Evolutionary conservation across 2,888 invertebrate species (phyloP), one percentile per base, ranked within the genome.

Genomic region (Oxystoma pomonae): DNA sequence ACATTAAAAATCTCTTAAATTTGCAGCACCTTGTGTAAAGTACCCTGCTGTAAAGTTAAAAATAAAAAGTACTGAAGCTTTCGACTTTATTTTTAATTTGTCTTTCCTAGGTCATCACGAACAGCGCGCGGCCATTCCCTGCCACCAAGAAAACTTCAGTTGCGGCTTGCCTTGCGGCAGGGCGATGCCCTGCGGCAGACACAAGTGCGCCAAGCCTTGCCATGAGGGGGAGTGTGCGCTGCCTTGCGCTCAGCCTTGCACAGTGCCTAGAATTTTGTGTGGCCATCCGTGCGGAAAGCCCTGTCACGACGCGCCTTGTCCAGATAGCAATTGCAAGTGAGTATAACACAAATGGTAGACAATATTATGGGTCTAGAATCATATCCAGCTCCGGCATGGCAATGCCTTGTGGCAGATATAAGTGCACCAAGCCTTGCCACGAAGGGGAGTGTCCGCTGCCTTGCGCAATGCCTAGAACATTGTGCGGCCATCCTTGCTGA

Each of bases 161-260:
- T 98, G 98, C 79, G 98, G 98, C 0, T 79, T 92, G 68, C 87
- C 92, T 0, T 98, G 98, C 78, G 88, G 87, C 58, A 91, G 90
- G 73, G 85, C 86, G 0, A 80, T 98, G 72, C 82, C 87, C 0
- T 98, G 97, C 76, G 90, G 90, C 0, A 86, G 88, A 18, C 98
- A 98, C 78, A 89, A 87, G 59, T 98, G 98, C 78, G 87, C 87
- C 61, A 78, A 85, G 61, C 69, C 74, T 2, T 76, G 76, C 64
- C 76, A 76, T 65, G 67, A 68, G 22, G 75, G 73, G n/a, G 66
- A 69, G n/a, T 78, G 79, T 68, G 74, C 74, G 2, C 65, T 81
- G 55, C 75, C 86, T 61, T 98, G 97, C 77, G 85, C 82, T 1
- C 96, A 96, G 76, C 90, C 90, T 16, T 98, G 98, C 77, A 82